A percentile compares a stretch with the other conserved stretches of the same genome.
phyloP scores from a whole-genome alignment of 2,888 invertebrate species.

The Sericinus montela region DNA sequence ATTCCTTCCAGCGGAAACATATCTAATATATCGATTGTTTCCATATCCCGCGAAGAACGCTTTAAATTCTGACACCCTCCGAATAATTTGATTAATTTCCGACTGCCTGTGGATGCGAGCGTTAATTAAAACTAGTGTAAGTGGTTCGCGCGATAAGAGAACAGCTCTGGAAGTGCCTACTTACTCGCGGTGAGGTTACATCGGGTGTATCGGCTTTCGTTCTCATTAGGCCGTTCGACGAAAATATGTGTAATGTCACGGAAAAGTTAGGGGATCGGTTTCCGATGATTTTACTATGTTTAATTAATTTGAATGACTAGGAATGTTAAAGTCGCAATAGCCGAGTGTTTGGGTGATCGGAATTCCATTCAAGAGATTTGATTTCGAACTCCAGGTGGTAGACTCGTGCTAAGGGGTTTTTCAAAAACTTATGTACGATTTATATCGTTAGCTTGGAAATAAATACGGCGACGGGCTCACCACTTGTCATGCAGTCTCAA shows the following conservation, averaged over 20 bases:
- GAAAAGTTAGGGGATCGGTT: no score
- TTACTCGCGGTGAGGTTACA: constrained; percentile 19
- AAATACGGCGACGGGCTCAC: no score
- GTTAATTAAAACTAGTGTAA: constrained; percentile 77
- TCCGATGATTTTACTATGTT: no score
- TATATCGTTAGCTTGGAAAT: no score
- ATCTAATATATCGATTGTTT: constrained; percentile 12
- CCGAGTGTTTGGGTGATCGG: no score
- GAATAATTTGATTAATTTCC: constrained; percentile 76
- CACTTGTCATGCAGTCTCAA: no score
- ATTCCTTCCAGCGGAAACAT: not conserved
- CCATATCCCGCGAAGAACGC: constrained; percentile 4
- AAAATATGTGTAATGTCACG: constrained; percentile 23
- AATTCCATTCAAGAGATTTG: no score
- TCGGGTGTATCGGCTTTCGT: constrained; percentile 26
- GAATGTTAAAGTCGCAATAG: no score
- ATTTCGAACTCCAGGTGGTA: no score
- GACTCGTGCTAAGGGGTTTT: no score
- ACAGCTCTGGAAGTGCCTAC: constrained; percentile 41
- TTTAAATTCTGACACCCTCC: constrained; percentile 24
- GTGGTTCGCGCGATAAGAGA: constrained; percentile 72
- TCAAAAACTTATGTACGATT: no score
- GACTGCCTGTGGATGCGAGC: constrained; percentile 68
- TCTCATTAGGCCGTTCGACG: constrained; percentile 21
- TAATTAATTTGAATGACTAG: no score